Evolutionary conservation across 2,113 vertebrate species (phyloP).

Genomic region (Dromas ardeola): DNA sequence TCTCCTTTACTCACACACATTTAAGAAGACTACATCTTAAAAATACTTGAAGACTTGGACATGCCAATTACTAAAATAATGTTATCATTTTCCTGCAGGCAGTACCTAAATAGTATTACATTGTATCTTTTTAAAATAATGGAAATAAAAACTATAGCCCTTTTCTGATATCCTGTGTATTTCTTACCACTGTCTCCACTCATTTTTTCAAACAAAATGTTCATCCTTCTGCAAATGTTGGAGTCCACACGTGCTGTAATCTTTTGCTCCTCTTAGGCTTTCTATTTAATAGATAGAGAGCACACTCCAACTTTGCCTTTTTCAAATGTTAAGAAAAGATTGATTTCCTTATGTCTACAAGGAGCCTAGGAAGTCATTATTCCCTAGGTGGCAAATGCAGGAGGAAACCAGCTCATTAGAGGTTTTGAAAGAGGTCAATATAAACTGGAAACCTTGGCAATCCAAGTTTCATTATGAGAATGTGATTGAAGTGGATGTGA

Average conservation of each 20-base stretch:
- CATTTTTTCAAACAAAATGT: background rate
- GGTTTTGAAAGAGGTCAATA: background rate
- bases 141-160: background rate
- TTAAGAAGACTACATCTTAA: background rate
- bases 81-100: constrained; percentile 29
- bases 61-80: background rate
- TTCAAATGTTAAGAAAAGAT: background rate
- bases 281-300: background rate
- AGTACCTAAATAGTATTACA: background rate
- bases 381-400: background rate
- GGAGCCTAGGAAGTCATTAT: background rate
- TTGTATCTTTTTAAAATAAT: constrained; percentile 31
- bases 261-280: background rate
- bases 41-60: background rate
- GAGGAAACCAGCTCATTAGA: background rate
- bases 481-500: background rate
- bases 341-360: background rate
- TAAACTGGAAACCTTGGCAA: background rate
- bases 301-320: background rate
- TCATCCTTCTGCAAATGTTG: background rate
- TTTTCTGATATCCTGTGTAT: background rate
- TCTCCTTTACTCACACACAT: background rate
- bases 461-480: background rate
- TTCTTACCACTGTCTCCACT: background rate
- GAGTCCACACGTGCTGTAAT: background rate